Evolutionary conservation across 2,888 invertebrate genomes (phyloP), one percentile per base, ranked within the genome.

Genomic region (Eupeodes luniger): DNA sequence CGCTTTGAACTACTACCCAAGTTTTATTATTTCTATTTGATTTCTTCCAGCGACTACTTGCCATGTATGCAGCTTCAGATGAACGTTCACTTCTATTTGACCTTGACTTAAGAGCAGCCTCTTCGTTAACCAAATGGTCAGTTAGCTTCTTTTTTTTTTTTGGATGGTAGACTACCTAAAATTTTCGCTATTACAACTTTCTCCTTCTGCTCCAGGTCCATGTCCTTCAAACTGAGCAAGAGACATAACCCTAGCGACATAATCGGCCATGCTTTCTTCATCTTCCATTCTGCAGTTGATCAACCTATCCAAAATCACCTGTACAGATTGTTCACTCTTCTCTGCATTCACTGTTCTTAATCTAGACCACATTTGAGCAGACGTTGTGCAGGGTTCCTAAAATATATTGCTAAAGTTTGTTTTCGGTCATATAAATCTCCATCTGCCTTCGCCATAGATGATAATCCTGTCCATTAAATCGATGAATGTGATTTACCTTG

Each of bases 101-200:
- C 53, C 19, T 55, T 4, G 44, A 47, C 0, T 64, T 47, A 12
- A 64, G 19, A 44, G 88, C 57, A 64, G 85, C 62, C 74, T 85
- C 80, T 57, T 80, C 82, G 57, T 90, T 89, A 11, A 85, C 72
- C 27, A 89, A 74, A 77, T 89, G 82, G 53, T 89, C 89, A 19
- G 89, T 89, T 11, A 89, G 74, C 16, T 81, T 59, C n/a, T n/a
- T n/a, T n/a, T n/a, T n/a, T n/a, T n/a, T n/a, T n/a, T n/a, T n/a
- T n/a, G n/a, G 19, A 19, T 19, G 19, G 19, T 19, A 19, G 19
- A 19, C 19, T 19, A 19, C 19, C 19, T 19, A 19, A 19, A 19
- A 19, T 19, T 19, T 19, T 12, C 19, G 19, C 19, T 19, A 19
- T 19, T 19, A 19, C 19, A 19, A 1, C 19, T 19, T 19, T 0